Evolutionary conservation across 2,888 invertebrate genomes (phyloP), one percentile per base, ranked within the genome.

Genomic region (Alviniconcha strummeri): DNA sequence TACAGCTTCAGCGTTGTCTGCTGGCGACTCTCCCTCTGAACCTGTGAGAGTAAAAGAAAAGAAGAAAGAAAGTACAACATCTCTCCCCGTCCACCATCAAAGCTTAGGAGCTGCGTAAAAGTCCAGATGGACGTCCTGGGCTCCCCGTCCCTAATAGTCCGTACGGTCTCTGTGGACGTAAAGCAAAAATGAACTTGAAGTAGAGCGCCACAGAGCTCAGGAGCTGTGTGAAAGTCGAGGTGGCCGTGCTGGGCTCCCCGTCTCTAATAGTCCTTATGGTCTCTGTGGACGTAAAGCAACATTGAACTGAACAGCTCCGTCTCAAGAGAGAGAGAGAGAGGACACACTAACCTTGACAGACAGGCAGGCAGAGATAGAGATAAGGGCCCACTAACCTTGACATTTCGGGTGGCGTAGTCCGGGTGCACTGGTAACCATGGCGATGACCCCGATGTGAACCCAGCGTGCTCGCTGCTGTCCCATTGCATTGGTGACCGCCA

Each of bases 401-500:
- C 92, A 88, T 92, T 92, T n/a, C 86, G 71, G 0, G 71, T 57
- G 11, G 17, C 82, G 87, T 89, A 91, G 84, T 91, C 88, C 0
- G 85, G 82, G 64, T 90, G 87, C 3, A 93, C 86, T 5, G 90
- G 91, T 8, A 93, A 88, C 92, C 92, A 93, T 54, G 91, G 86
- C 0, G 85, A 82, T 0, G 80, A 84, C 5, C 82, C 84, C 4
- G 85, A 86, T 9, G 91, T 90, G 87, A 93, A 93, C 0, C 93
- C 93, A 7, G 92, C 92, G 84, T 91, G 87, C 5, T 9, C 54
- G 5, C 84, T 80, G 13, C 79, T 83, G 78, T 86, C 85, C 94
- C 94, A 94, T 87, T 93, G 93, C 93, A 94, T 93, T 8, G 93
- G 93, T 7, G 92, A 89, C 17, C 93, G 86, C 57, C 88, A 89